phyloP scores from a whole-genome alignment of 1,140 invertebrate species.

The Caligus rogercresseyi region DNA sequence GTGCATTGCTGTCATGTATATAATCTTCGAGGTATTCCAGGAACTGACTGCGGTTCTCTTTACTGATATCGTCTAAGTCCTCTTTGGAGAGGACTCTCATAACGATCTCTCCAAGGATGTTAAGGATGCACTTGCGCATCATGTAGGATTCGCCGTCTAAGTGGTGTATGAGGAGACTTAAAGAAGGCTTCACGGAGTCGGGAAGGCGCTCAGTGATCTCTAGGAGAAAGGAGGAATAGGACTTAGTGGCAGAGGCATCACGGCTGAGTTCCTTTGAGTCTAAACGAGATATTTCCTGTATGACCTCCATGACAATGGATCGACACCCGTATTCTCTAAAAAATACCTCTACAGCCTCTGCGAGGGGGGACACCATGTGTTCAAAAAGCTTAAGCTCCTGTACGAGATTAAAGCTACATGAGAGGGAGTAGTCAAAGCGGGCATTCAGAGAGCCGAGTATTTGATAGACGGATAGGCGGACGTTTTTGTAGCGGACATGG shows the following conservation, averaged over 20 bases:
- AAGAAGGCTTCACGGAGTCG: conserved; percentile 41
- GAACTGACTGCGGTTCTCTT: conserved; percentile 45
- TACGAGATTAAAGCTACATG: conserved; percentile 42
- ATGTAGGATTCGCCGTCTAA: conserved; percentile 42
- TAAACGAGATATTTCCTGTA: conserved; percentile 47
- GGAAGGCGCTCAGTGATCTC: conserved; percentile 45
- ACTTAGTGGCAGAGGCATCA: conserved; percentile 38
- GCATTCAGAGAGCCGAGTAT: conserved; percentile 60
- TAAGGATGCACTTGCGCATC: conserved; percentile 57
- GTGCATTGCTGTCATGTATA: conserved; percentile 58
- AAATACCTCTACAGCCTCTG: conserved; percentile 43
- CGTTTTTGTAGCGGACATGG: conserved; percentile 40
- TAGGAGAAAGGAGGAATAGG: conserved; percentile 46
- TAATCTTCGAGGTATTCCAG: conserved; percentile 55
- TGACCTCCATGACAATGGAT: conserved; percentile 46
- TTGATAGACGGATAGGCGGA: conserved; percentile 50
- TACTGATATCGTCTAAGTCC: conserved; percentile 42
- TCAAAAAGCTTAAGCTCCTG: conserved; percentile 56
- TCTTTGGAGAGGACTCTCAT: conserved; percentile 47
- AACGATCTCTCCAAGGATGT: conserved; percentile 54
- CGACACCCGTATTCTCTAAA: conserved; percentile 41
- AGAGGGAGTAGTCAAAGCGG: conserved; percentile 53
- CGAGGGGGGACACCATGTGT: conserved; percentile 44
- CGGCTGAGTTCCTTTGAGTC: conserved; percentile 34
- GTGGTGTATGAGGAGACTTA: conserved; percentile 26